These are phyloP conservation scores for Cordilura impudica DNA, from an alignment of 2,888 invertebrate species.

Conservation along the genomic window DNA sequence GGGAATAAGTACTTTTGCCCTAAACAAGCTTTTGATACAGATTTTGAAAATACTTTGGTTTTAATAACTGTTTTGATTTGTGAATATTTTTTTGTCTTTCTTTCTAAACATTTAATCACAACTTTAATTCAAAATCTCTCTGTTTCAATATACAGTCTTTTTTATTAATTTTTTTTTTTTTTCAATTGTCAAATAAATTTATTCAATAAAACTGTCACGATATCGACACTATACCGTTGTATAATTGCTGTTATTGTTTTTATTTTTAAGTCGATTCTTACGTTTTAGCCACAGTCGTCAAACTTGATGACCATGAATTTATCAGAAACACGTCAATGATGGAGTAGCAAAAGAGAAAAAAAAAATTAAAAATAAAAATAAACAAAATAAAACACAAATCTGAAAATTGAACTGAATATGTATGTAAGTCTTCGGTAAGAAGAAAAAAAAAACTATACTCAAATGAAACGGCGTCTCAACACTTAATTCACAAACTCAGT, in stretches of 20 bases:
- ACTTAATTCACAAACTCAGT: slow-evolving; percentile 40
- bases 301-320: slow-evolving; percentile 65
- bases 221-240: slow-evolving; percentile 57
- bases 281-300: slow-evolving; percentile 55
- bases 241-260: slow-evolving; percentile 14
- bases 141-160: background rate
- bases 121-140: slow-evolving; percentile 4
- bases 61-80: too few species aligned
- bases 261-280: slow-evolving; percentile 19
- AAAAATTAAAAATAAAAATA: background rate
- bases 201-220: slow-evolving; percentile 65
- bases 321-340: slow-evolving; percentile 56
- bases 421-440: background rate
- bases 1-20: too few species aligned
- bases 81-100: too few species aligned
- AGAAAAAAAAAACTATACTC: background rate
- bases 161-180: slow-evolving; percentile 11
- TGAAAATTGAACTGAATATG: background rate
- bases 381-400: slow-evolving; percentile 1
- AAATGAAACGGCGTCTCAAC: slow-evolving; percentile 33
- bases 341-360: slow-evolving; percentile 18
- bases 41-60: too few species aligned
- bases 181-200: slow-evolving; percentile 58
- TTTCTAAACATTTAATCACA: background rate
- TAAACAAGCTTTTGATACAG: too few species aligned